These are phyloP conservation scores for Hydrophis major DNA, from an alignment of 2,797 vertebrate species.

Conservation along the genomic window DNA sequence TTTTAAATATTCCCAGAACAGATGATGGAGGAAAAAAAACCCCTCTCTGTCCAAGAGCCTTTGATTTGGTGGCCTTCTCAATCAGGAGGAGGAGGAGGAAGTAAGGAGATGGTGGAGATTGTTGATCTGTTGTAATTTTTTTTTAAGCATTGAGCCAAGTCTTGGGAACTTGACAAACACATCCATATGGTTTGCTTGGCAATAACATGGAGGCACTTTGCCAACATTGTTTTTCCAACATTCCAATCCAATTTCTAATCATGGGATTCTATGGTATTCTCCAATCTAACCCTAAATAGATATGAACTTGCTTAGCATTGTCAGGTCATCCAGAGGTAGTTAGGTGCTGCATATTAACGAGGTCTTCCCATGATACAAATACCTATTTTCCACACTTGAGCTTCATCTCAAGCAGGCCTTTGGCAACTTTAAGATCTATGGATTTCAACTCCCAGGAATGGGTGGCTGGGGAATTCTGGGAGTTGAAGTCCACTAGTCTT, in stretches of 20 bases:
- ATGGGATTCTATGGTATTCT: neutral
- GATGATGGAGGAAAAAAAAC: fast-evolving
- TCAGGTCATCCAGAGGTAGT: neutral
- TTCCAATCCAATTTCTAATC: neutral
- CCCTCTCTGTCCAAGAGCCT: neutral
- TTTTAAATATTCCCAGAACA: neutral
- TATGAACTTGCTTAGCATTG: neutral
- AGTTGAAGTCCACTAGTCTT: neutral
- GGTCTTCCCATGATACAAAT: neutral
- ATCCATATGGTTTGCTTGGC: neutral
- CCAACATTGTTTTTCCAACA: neutral
- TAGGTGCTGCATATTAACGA: neutral
- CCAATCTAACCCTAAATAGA: neutral
- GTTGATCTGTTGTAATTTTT: neutral
- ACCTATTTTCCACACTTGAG: neutral
- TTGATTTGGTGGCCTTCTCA: neutral
- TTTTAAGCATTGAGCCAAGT: neutral
- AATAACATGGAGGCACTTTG: neutral
- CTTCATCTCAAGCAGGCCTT: neutral
- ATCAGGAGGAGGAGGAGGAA: neutral
- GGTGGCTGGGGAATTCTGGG: neutral
- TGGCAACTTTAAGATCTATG: neutral
- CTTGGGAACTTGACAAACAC: neutral
- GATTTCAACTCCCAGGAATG: neutral
- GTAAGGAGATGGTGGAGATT: neutral